phyloP scores from a whole-genome alignment of 2,888 invertebrate species.

The Eudasyphora cyanicolor region DNA sequence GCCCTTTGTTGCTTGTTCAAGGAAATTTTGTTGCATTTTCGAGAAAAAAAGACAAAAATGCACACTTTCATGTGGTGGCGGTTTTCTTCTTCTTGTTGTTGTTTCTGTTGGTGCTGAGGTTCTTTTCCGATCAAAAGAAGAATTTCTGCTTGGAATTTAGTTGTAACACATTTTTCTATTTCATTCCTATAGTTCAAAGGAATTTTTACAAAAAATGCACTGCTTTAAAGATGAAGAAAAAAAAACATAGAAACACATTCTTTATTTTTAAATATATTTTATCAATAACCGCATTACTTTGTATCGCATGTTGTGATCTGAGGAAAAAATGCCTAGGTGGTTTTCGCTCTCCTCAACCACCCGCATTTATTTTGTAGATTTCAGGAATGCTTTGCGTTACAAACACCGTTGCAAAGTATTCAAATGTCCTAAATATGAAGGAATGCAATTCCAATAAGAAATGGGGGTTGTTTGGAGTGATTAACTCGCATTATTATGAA shows the following conservation, averaged over 20 bases:
- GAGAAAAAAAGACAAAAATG: conserved; percentile 1
- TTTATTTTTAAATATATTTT: conserved; percentile 5
- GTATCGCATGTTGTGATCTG: not conserved
- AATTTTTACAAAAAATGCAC: conserved; percentile 45
- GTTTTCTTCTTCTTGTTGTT: not conserved
- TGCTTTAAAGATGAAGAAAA: not conserved
- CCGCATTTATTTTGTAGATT: not conserved
- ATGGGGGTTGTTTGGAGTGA: no score
- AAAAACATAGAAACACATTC: not conserved
- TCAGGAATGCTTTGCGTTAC: not conserved
- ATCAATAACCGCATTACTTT: conserved; percentile 27
- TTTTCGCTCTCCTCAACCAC: no score
- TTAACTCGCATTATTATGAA: no score
- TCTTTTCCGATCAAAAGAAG: conserved; percentile 44
- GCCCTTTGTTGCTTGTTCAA: conserved; percentile 19
- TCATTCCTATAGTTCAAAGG: conserved; percentile 31
- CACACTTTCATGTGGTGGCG: not conserved
- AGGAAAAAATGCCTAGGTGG: not conserved
- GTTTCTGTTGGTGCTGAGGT: conserved; percentile 34
- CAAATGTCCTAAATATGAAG: no score
- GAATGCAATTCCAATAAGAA: no score
- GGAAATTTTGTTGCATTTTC: conserved; percentile 30
- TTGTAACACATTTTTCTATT: conserved; percentile 56
- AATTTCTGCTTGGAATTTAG: conserved; percentile 62
- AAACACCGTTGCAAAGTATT: no score